A percentile compares a stretch with the other conserved stretches of the same genome.
These are phyloP conservation scores for Mellivora capensis DNA, from an alignment of 2,113 vertebrate species.

Conservation along the genomic window DNA sequence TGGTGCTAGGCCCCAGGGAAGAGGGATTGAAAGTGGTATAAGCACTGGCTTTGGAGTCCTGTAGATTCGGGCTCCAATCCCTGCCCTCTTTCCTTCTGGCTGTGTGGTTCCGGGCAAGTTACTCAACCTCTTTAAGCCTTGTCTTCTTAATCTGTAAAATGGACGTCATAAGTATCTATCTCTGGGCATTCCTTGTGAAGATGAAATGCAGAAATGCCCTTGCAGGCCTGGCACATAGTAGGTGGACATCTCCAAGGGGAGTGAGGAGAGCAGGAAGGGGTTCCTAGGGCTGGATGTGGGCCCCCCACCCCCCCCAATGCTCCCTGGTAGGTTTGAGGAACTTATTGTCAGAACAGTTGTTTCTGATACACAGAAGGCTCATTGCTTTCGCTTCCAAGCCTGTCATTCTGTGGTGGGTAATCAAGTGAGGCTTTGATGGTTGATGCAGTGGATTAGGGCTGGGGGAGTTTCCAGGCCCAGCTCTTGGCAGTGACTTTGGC, in stretches of 20 bases:
- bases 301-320: neutral
- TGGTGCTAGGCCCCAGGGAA: too few relatives aligned
- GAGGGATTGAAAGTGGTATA: neutral
- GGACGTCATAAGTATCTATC: neutral
- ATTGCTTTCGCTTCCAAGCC: neutral
- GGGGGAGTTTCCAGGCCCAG: constrained; percentile 21
- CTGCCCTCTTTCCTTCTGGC: neutral
- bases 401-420: constrained; percentile 21
- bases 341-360: constrained; percentile 8
- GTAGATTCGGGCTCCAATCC: neutral
- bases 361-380: neutral
- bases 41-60: neutral
- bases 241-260: neutral
- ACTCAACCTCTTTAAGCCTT: neutral
- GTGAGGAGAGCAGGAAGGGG: neutral
- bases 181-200: neutral
- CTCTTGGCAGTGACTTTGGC: constrained; percentile 29
- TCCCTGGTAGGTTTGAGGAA: neutral
- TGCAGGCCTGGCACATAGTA: neutral
- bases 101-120: neutral
- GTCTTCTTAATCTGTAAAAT: neutral
- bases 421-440: constrained; percentile 45
- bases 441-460: constrained; percentile 28
- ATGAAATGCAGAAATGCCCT: neutral
- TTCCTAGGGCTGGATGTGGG: neutral